Evolutionary conservation across 2,888 invertebrate genomes (phyloP).

Genomic region (Hybos culiciformis): DNA sequence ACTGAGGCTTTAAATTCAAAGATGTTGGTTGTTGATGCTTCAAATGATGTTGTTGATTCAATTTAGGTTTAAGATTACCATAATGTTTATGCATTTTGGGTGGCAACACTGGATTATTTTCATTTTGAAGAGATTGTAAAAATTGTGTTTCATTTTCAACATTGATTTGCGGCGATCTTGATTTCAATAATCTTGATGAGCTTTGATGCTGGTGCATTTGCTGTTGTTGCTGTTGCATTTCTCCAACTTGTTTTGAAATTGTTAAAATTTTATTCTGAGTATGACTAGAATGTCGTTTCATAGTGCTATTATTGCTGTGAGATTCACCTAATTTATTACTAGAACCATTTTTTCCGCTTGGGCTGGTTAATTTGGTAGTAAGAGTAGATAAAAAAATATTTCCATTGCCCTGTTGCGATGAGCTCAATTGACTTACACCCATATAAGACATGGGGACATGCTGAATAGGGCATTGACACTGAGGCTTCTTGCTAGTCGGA

Average conservation of each 20-base stretch:
- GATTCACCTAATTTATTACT: slow-evolving; percentile 13
- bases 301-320: slow-evolving; percentile 12
- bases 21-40: slow-evolving; percentile 9
- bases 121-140: slow-evolving; percentile 16
- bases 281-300: slow-evolving; percentile 21
- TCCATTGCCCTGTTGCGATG: slow-evolving; percentile 22
- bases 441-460: slow-evolving; percentile 37
- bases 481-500: slow-evolving; percentile 27
- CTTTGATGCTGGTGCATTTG: slow-evolving; percentile 5
- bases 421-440: slow-evolving; percentile 29
- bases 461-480: slow-evolving; percentile 36
- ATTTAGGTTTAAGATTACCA: slow-evolving; percentile 31
- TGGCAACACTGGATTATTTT: slow-evolving; percentile 32
- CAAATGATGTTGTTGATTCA: slow-evolving; percentile 14
- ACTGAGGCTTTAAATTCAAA: slow-evolving; percentile 12
- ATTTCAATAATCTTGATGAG: neutral
- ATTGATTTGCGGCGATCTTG: neutral
- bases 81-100: slow-evolving; percentile 36
- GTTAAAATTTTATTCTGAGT: slow-evolving; percentile 28
- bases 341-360: slow-evolving; percentile 13
- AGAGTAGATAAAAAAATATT: slow-evolving; percentile 24
- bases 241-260: slow-evolving; percentile 33
- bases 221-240: slow-evolving; percentile 13
- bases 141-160: slow-evolving; percentile 14
- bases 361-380: slow-evolving; percentile 22